Evolutionary conservation across 2,888 invertebrate genomes (phyloP), one percentile per base, ranked within the genome.

Genomic region (Parnassius mnemosyne): DNA sequence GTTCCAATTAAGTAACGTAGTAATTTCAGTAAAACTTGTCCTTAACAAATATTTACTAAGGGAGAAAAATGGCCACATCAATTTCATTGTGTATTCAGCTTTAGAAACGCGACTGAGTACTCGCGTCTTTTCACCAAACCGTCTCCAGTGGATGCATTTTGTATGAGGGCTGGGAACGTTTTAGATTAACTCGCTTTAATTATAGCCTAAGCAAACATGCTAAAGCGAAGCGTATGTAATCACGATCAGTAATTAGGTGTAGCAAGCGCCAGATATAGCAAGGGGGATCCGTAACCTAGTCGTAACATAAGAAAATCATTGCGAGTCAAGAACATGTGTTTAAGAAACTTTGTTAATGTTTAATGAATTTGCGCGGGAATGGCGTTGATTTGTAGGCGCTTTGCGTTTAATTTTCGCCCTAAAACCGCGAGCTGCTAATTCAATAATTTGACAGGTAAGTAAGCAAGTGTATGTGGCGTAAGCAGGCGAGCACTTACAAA

Each of bases 321-420:
- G 73, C 69, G 63, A 88, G 85, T 89, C 90, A 88, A 79, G 81
- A 88, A 83, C 90, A 90, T 77, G 79, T 89, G 90, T 85, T 83
- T 84, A 82, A 84, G 84, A 87, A 88, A 89, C 80, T 89, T 88
- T 84, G 84, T 89, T 89, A 90, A 89, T 89, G 85, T 85, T 89
- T 89, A 89, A 90, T 87, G 85, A 84, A 80, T 78, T 72, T 65
- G 69, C 70, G 61, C 69, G 72, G 66, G 71, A 71, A 79, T 69
- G 73, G 80, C 77, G 81, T 83, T 88, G 89, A 89, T 89, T 90
- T 89, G 89, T 88, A 80, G 79, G 75, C 44, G 77, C 68, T 72
- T 74, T 76, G 78, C 76, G 73, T 83, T 85, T 84, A 84, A 89
- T 87, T 88, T 88, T 79, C 77, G 72, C 77, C 73, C 74, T 69